Evolutionary conservation across 2,888 invertebrate genomes (phyloP).

Genomic region (Erebia aethiops): DNA sequence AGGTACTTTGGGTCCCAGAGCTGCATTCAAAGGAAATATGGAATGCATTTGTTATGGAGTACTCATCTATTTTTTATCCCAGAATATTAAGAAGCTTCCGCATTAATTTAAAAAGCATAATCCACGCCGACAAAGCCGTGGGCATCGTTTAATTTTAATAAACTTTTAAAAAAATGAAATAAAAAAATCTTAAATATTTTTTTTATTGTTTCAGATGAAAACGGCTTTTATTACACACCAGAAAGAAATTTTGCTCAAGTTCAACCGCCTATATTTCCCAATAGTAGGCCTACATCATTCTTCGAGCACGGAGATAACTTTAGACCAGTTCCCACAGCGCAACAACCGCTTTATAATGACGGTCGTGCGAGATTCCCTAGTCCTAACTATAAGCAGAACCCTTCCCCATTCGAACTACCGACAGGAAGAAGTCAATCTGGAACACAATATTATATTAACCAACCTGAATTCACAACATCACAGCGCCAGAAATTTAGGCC

Average conservation of each 20-base stretch:
- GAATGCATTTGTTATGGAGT: constrained; percentile 10
- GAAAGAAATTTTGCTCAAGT: constrained; percentile 81
- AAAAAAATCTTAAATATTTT: constrained; percentile 12
- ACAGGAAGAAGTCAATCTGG: constrained; percentile 77
- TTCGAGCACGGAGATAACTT: constrained; percentile 70
- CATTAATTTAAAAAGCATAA: too few species aligned
- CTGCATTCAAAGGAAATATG: constrained; percentile 10
- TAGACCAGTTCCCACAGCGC: constrained; percentile 61
- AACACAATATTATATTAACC: constrained; percentile 73
- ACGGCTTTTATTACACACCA: constrained; percentile 76
- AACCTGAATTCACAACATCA: constrained; percentile 68
- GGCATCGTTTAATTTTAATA: not conserved
- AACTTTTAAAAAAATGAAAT: not conserved
- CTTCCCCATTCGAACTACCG: constrained; percentile 76
- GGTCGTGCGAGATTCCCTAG: constrained; percentile 71
- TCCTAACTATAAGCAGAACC: constrained; percentile 78
- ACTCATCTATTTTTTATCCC: not conserved
- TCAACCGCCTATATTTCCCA: constrained; percentile 74
- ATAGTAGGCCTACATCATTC: constrained; percentile 65
- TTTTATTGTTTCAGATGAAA: constrained; percentile 72
- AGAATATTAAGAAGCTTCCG: too few species aligned
- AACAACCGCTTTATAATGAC: constrained; percentile 67
- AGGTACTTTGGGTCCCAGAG: constrained; percentile 2
- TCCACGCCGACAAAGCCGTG: too few species aligned
- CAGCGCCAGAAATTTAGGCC: constrained; percentile 72